Evolutionary conservation across 2,888 invertebrate species (phyloP), one percentile per base, ranked within the genome.

Genomic region (Protodeltote pygarga): DNA sequence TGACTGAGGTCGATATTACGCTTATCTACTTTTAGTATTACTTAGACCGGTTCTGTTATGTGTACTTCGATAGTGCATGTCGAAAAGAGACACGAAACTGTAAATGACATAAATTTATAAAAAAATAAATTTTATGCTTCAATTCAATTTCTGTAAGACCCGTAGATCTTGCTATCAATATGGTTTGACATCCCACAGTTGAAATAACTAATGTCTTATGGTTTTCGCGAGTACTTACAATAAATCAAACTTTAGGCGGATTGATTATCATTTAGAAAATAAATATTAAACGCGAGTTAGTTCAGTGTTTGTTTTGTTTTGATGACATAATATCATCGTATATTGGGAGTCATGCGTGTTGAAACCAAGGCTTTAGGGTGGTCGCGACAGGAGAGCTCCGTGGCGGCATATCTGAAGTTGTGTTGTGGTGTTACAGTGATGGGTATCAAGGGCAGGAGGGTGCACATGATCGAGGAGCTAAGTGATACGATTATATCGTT

Each of bases 401-500:
- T 41, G 42, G 42, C 61, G 71, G 75, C 66, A 65, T 66, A 52
- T 73, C 72, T 85, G 77, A 85, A 79, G 82, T 81, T 81, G 73
- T 85, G 57, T 88, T 89, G 80, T 91, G 91, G 89, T 92, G 90
- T 93, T 94, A 79, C 94, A 98, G 98, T 98, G 94, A 98, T 98
- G 98, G 98, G 98, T 94, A 98, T 98, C 95, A 98, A 98, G 94
- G 98, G 98, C 89, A 95, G 98, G 85, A 95, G 98, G 90, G 98
- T 98, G 92, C 98, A 98, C 94, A 97, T 98, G 96, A 98, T 98
- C 92, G 98, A 98, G 94, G 98, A 98, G 93, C 95, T 98, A 93
- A 98, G 98, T 93, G 98, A 98, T 93, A 98, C 98, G 87, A 97
- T 98, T 92, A 98, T 98, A 94, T 98, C 98, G 90, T 98, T 98